Evolutionary conservation across 2,113 vertebrate species (phyloP), one percentile per base, ranked within the genome.

Genomic region (Tragelaphus scriptus): DNA sequence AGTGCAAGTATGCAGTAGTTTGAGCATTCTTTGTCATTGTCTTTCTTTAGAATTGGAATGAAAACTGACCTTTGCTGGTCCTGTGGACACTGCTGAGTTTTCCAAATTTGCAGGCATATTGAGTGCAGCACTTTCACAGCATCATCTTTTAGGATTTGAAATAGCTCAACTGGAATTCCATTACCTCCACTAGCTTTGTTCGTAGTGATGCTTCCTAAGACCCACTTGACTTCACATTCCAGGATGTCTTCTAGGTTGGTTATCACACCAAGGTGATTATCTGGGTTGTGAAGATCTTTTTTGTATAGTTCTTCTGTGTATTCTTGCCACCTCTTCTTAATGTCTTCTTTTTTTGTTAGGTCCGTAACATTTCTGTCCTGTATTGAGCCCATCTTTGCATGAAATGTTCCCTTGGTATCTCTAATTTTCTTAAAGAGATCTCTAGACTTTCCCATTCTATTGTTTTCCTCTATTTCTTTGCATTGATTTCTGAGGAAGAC

Each of bases 1-100:
- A 71, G n/a, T 21, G 4, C 65, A 71, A 71, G 2, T 71, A 4
- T 21, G 65, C 0, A 0, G 65, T 36, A 71, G 19, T 36, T 3
- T 71, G n/a, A 71, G 65, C n/a, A 71, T 3, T 36, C n/a, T 71
- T 71, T 71, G 4, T 2, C 17, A 71, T 71, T 36, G 17, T 5
- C 0, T 36, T 36, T 21, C 65, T 71, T 71, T 11, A 3, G 4
- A 5, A 36, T 21, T 71, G n/a, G 65, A 36, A 71, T 21, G n/a
- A 71, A 71, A 36, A 71, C n/a, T 36, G 65, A 21, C 65, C 0
- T 36, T 36, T 71, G 0, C n/a, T 19, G 21, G n/a, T 23, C n/a
- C n/a, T 36, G n/a, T 36, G 65, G 17, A 0, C n/a, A 71, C 17
- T 71, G n/a, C 19, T 71, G 65, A 71, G 65, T 71, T 71, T 71